Conservation (phyloP, 1,140 invertebrate species). For the Megathymus violae region DNA sequence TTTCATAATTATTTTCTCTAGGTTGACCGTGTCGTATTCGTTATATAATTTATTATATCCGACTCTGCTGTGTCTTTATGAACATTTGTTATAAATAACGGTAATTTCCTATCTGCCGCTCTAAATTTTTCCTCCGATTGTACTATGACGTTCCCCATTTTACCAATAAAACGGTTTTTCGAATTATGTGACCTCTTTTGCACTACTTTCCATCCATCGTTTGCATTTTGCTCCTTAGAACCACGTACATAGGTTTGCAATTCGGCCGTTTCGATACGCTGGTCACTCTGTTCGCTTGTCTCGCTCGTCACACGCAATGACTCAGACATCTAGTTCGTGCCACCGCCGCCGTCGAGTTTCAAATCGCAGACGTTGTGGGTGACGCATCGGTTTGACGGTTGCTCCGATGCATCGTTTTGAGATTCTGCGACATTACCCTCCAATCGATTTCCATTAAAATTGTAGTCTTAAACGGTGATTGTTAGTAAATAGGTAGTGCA, state of each 20-base stretch:
- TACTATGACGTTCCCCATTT: not conserved
- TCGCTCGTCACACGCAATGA: not conserved
- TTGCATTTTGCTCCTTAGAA: not conserved
- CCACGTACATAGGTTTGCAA: not conserved
- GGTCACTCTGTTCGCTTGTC: not conserved
- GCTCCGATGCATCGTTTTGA: too few relatives aligned
- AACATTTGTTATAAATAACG: slow-evolving; percentile 32
- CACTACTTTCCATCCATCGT: not conserved
- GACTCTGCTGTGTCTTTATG: slow-evolving; percentile 32
- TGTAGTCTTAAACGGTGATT: too few relatives aligned
- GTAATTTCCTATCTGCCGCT: not conserved
- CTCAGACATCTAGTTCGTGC: not conserved
- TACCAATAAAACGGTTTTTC: slow-evolving; percentile 11
- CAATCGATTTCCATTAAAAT: too few relatives aligned
- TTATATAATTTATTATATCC: slow-evolving; percentile 22
- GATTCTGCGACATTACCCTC: too few relatives aligned
- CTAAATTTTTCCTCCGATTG: not conserved
- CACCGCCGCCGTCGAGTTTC: not conserved
- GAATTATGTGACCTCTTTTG: not conserved
- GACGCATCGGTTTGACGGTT: too few relatives aligned
- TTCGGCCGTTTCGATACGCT: not conserved
- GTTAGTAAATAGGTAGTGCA: too few relatives aligned
- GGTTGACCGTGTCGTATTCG: slow-evolving; percentile 11
- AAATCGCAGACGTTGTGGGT: not conserved
- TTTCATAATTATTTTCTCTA: slow-evolving; percentile 29